Percentiles rank a stretch among this genome's conserved stretches.
Evolutionary conservation across 2,113 vertebrate genomes (phyloP).

Genomic region (Aplodontia rufa): DNA sequence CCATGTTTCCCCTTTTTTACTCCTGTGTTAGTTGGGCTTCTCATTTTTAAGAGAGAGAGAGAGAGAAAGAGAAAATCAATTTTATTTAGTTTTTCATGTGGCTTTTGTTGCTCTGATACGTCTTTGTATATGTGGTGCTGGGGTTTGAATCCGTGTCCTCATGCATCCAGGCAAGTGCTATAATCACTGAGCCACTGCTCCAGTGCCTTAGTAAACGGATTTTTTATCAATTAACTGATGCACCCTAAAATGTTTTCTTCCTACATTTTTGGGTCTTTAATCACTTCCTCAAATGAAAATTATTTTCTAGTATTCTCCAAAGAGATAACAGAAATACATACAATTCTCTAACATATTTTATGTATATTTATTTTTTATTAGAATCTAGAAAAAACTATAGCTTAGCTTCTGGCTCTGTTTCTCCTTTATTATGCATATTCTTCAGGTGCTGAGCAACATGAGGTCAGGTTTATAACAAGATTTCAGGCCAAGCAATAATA

Average conservation of each 20-base stretch:
- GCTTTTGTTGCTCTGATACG: too few relatives aligned
- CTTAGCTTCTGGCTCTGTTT: neutral
- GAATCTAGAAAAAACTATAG: neutral
- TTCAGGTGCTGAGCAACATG: neutral
- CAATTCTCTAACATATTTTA: neutral
- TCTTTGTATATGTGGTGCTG: too few relatives aligned
- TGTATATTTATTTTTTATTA: neutral
- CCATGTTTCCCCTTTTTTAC: too few relatives aligned
- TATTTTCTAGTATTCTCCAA: constrained; percentile 2
- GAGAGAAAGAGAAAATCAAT: too few relatives aligned
- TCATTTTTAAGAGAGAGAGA: too few relatives aligned
- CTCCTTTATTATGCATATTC: neutral
- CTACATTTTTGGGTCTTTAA: neutral
- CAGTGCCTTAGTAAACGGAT: too few relatives aligned
- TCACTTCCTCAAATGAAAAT: neutral
- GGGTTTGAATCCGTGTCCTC: too few relatives aligned
- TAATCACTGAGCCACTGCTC: too few relatives aligned
- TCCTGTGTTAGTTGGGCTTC: too few relatives aligned
- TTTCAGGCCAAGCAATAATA: neutral
- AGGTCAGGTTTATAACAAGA: neutral
- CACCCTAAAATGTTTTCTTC: neutral
- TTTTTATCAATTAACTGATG: neutral
- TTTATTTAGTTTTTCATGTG: too few relatives aligned
- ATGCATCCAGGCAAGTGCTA: too few relatives aligned
- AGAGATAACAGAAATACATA: neutral